These are phyloP conservation scores for Pithys albifrons DNA, from an alignment of 2,113 vertebrate genomes.

Conservation along the genomic window DNA sequence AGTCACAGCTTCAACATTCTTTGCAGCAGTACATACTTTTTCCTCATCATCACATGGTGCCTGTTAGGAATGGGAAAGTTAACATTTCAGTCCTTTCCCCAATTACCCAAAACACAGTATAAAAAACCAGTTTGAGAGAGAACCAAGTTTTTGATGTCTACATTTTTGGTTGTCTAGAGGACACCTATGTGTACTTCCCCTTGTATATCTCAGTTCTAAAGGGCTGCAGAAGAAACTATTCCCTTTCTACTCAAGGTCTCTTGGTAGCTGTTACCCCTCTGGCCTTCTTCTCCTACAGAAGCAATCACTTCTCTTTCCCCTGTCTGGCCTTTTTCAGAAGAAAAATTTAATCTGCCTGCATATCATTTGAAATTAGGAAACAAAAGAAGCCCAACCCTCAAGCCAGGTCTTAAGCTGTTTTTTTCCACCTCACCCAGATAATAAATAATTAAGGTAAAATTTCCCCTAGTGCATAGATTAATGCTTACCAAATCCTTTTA, in stretches of 20 bases:
- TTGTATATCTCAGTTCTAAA: neutral
- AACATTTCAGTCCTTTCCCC: neutral
- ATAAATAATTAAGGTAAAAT: neutral
- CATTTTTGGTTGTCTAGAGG: neutral
- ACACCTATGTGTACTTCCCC: neutral
- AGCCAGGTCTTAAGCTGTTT: neutral
- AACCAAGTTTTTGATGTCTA: neutral
- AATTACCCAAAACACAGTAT: neutral
- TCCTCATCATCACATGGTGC: neutral
- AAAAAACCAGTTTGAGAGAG: neutral
- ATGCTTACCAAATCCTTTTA: neutral
- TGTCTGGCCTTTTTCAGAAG: neutral
- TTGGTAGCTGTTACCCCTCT: neutral
- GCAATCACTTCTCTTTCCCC: neutral
- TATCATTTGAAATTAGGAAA: neutral
- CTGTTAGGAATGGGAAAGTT: neutral
- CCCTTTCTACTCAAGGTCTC: neutral
- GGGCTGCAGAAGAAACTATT: neutral
- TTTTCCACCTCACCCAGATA: neutral
- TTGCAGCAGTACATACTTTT: neutral
- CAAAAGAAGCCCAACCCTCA: neutral
- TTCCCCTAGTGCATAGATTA: neutral
- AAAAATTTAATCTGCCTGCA: neutral
- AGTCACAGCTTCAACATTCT: neutral
- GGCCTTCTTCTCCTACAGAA: neutral